Percentiles rank a stretch among this genome's conserved stretches.
phyloP scores from a whole-genome alignment of 1,140 invertebrate genomes.

The Polypedilum vanderplanki region DNA sequence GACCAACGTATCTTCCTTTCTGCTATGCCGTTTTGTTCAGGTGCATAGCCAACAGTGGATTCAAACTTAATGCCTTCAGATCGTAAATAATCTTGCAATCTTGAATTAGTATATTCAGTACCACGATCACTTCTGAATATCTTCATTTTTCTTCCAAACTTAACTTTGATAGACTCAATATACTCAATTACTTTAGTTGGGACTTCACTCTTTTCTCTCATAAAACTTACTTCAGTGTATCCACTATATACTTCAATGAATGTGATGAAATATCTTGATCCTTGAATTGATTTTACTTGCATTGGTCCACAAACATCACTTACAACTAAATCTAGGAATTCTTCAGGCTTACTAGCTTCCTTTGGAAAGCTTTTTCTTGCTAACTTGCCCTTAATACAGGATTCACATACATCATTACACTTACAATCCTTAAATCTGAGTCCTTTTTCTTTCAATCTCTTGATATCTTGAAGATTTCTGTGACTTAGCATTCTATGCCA shows the following conservation, averaged over 20 bases:
- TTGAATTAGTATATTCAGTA: constrained; percentile 2
- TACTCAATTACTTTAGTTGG: constrained; percentile 35
- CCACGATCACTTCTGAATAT: constrained; percentile 31
- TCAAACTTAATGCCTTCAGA: not conserved
- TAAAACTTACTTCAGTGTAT: constrained; percentile 36
- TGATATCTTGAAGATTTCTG: not conserved
- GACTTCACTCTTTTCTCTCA: constrained; percentile 38
- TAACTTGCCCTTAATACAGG: constrained; percentile 35
- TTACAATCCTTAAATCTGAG: constrained; percentile 33
- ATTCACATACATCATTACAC: constrained; percentile 33
- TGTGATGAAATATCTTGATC: constrained; percentile 37
- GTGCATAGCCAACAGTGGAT: constrained; percentile 36
- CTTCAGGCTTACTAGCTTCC: constrained; percentile 31
- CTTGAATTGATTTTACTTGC: constrained; percentile 35
- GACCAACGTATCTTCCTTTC: constrained; percentile 32
- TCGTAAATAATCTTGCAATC: constrained; percentile 23
- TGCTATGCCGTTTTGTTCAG: constrained; percentile 43
- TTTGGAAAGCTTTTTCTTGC: constrained; percentile 34
- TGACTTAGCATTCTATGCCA: not conserved
- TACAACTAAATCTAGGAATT: constrained; percentile 37
- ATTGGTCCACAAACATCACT: constrained; percentile 41
- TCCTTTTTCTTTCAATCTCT: constrained; percentile 33
- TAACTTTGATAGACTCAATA: constrained; percentile 37
- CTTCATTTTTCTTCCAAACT: constrained; percentile 35
- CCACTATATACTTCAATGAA: constrained; percentile 40